phyloP scores from a whole-genome alignment of 1,140 invertebrate genomes.

The Heterodera schachtii region DNA sequence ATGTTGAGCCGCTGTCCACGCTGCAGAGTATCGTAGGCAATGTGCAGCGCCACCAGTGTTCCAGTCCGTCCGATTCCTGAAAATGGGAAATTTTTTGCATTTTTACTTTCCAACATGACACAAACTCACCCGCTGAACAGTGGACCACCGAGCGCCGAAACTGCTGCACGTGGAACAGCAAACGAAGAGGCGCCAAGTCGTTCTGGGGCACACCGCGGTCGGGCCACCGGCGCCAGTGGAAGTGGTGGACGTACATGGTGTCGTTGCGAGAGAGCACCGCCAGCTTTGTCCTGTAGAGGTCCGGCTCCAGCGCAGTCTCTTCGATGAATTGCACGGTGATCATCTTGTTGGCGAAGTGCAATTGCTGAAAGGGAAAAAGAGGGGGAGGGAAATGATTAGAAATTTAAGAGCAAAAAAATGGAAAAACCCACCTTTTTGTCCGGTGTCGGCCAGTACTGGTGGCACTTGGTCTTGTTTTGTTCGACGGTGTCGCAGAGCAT shows the following conservation, averaged over 20 bases:
- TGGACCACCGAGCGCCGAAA: slow-evolving; percentile 38
- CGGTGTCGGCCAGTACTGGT: slow-evolving; percentile 37
- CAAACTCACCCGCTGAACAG: slow-evolving; percentile 43
- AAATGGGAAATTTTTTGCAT: neutral
- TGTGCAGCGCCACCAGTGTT: slow-evolving; percentile 47
- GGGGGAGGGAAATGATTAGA: too few relatives aligned
- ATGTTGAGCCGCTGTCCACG: slow-evolving; percentile 42
- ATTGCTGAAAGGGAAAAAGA: neutral
- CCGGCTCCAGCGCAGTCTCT: neutral
- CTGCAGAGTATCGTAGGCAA: slow-evolving; percentile 40
- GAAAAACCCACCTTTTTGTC: neutral
- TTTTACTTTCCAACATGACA: neutral
- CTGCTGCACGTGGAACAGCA: slow-evolving; percentile 28
- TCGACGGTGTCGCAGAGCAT: slow-evolving; percentile 68
- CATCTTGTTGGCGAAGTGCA: neutral
- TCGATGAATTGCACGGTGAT: slow-evolving; percentile 24
- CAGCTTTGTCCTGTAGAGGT: neutral
- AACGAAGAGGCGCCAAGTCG: slow-evolving; percentile 32
- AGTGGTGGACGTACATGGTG: slow-evolving; percentile 13
- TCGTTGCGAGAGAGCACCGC: slow-evolving; percentile 16
- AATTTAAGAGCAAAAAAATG: neutral
- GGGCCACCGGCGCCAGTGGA: slow-evolving; percentile 46
- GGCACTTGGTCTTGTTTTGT: slow-evolving; percentile 58
- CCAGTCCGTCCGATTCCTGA: slow-evolving; percentile 51
- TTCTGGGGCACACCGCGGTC: slow-evolving; percentile 47